Evolutionary conservation across 2,888 invertebrate genomes (phyloP), one percentile per base, ranked within the genome.

Genomic region (Aquatica leii): DNA sequence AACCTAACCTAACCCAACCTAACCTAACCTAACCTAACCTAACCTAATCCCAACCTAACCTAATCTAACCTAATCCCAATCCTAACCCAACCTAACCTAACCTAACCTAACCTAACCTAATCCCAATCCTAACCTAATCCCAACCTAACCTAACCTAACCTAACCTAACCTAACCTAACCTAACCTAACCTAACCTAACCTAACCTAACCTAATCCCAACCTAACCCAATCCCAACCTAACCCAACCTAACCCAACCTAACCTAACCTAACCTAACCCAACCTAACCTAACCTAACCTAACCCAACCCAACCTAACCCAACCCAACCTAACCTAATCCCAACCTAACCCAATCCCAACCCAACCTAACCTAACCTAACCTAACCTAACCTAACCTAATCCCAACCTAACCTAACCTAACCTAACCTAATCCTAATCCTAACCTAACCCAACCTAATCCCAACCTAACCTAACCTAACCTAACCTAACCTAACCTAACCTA

Each of bases 331-430:
- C 52, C 37, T 5, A n/a, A n/a, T 9, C 58, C 54, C 3, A 37
- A n/a, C n/a, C 8, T 3, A n/a, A 37, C 9, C 37, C 37, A 6
- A 6, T 6, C 31, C 31, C 9, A 31, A 31, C 31, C 31, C 9
- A 6, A 31, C 31, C 31, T 31, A 31, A 31, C 31, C 31, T 31
- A 6, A 31, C 31, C 31, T 9, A 5, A 43, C 41, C 41, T 43
- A 43, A 43, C 41, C 41, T 43, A 14, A 43, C 41, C 41, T 43
- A 43, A 43, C 41, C 41, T 43, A 14, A 43, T 17, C 58, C 41
- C 17, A 66, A 61, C 65, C 65, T 66, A 57, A 65, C 65, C 67
- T 67, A 62, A 65, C 67, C 66, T 66, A 65, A 65, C 64, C 67
- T 65, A 61, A 64, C 64, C 67, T 65, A 65, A 51, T 54, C 67